Evolutionary conservation across 2,113 vertebrate species (phyloP), one percentile per base, ranked within the genome.

Genomic region (Oophaga pumilio): DNA sequence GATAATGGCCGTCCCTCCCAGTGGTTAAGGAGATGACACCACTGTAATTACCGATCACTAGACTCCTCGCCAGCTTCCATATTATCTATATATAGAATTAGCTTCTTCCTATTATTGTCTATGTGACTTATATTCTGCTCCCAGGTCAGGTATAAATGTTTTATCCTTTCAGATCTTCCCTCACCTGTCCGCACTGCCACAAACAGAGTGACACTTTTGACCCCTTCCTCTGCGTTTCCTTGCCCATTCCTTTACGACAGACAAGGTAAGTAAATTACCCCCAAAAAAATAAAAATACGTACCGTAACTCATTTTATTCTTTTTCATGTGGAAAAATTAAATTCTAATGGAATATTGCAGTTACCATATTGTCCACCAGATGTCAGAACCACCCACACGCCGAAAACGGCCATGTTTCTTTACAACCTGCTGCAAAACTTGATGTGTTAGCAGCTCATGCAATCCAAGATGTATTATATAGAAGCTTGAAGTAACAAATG

Each of bases 181-280:
- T 99, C 94, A 99, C 98, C 0, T 99, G 98, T 88, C 97, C 98
- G 62, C 97, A 98, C 91, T 99, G 98, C 94, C 96, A 93, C 93
- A 97, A 97, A 89, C 98, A 99, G 91, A 99, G 98, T 94, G 98
- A 98, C 95, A 99, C 98, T 89, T 99, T 98, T 0, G 97, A 98
- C 89, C 97, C 97, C 0, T 99, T 98, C 91, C 93, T 96, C 80
- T 99, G 97, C 53, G 96, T 99, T 91, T 99, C 98, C 0, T 94
- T 99, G 74, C 97, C 97, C 9, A 98, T 99, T 88, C 97, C 98
- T 0, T 93, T 97, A 74, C 96, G 96, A 73, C 97, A 99, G 93
- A 99, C 97, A 84, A 97, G 98, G 97, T 99, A 94, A 17, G 22
- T 74, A 8, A 43, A 43, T 43, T 43, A 43, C 2, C 33, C 33